Evolutionary conservation across 2,113 vertebrate genomes (phyloP).

Genomic region (Cygnus atratus): DNA sequence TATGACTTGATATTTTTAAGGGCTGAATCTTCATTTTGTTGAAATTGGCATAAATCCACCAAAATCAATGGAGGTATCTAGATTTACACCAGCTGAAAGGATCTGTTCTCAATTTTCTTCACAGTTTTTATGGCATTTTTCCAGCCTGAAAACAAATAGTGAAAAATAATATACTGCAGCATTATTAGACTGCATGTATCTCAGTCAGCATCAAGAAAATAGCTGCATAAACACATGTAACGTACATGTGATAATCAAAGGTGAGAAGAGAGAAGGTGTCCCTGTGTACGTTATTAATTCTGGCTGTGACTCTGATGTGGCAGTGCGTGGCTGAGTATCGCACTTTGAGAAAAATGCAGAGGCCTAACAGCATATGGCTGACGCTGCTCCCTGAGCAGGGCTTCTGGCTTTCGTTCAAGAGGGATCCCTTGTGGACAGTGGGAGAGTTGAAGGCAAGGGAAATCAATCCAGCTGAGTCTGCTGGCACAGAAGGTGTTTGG

Average conservation of each 20-base stretch:
- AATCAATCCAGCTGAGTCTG: neutral
- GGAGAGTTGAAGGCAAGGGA: neutral
- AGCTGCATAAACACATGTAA: neutral
- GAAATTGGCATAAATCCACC: conserved; percentile 20
- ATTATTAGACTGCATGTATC: neutral
- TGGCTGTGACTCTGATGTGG: neutral
- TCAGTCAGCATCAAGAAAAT: conserved; percentile 2
- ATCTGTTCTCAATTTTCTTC: conserved; percentile 52
- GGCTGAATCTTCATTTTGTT: neutral
- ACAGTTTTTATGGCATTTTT: conserved; percentile 8
- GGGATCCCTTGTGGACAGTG: neutral
- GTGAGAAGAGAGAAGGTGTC: neutral
- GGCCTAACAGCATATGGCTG: neutral
- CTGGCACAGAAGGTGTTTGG: neutral
- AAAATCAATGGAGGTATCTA: conserved; percentile 2
- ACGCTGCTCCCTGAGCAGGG: neutral
- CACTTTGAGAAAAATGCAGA: neutral
- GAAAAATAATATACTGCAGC: conserved; percentile 4
- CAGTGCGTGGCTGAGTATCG: fast-evolving
- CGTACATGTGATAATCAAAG: neutral
- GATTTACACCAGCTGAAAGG: conserved; percentile 43
- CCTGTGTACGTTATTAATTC: neutral
- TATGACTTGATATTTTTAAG: conserved; percentile 33
- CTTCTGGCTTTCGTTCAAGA: neutral
- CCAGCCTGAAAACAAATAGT: conserved; percentile 33